phyloP scores from a whole-genome alignment of 2,888 invertebrate genomes.

The Drosophila meridionalis region DNA sequence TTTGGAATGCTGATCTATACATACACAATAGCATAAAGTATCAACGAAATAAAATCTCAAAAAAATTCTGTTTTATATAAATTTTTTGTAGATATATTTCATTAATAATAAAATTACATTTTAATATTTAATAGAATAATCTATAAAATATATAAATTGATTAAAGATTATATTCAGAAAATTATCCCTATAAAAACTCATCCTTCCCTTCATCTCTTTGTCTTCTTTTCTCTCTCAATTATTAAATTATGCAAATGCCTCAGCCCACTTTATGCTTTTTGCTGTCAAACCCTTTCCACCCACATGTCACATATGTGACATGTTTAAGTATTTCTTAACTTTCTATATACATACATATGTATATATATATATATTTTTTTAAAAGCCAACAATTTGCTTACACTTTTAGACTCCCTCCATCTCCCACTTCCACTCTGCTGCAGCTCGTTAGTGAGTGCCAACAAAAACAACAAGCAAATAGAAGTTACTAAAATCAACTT shows the following conservation, averaged over 20 bases:
- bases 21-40: no score
- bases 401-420: background rate
- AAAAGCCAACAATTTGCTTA: slow-evolving; percentile 44
- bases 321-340: slow-evolving; percentile 20
- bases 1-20: no score
- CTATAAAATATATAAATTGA: no score
- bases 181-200: background rate
- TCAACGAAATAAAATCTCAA: no score
- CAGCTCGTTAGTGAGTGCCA: slow-evolving; percentile 43
- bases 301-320: slow-evolving; percentile 18
- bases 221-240: background rate
- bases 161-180: no score
- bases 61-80: no score
- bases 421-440: background rate
- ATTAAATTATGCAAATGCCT: slow-evolving; percentile 12
- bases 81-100: no score
- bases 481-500: slow-evolving; percentile 56
- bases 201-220: background rate
- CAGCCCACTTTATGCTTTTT: background rate
- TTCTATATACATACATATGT: slow-evolving; percentile 15
- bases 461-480: slow-evolving; percentile 22
- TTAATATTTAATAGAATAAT: no score
- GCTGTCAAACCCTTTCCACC: slow-evolving; percentile 1
- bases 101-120: no score
- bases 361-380: slow-evolving; percentile 26